Base-by-base conservation (phyloP, 2,888 invertebrate species). In the Sicus ferrugineus region DNA sequence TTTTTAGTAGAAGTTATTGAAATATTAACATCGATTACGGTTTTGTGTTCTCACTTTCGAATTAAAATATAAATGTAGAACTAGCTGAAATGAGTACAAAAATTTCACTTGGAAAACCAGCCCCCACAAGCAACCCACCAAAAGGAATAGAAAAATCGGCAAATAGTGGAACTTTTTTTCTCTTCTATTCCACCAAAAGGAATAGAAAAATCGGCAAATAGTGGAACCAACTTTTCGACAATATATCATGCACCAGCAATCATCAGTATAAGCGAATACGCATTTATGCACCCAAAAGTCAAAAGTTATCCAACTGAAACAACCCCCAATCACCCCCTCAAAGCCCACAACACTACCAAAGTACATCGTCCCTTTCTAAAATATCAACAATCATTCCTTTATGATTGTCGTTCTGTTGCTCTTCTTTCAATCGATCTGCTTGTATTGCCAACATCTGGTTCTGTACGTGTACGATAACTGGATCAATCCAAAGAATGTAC, bases 341-440 rank as follows among this genome's bases (percentile, higher is more conserved):
- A 19, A 50, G 7, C 56, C 16, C 28, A 56, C 56, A 30, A 62
- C 26, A n/a, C 11, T 9, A 56, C 19, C 48, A n/a, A n/a, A n/a
- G n/a, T n/a, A n/a, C n/a, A 48, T 48, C 30, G n/a, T 28, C 46
- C 42, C 23, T 23, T 1, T 14, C 30, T 30, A n/a, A n/a, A n/a
- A n/a, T n/a, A n/a, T n/a, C n/a, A n/a, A n/a, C 28, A n/a, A n/a
- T n/a, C n/a, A 50, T 74, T 73, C 75, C 75, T 81, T 78, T 81
- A 84, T 84, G 84, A 84, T 84, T 84, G 81, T 84, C 80, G 82
- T 84, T 71, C 74, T 85, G 77, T 75, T 85, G 71, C 74, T 85
- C 76, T 81, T 85, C 73, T 83, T 85, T 70, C 83, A 83, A 83
- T 85, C 85, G 76, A 78, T 85, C 77, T 85, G 84, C 77, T 79